Conservation (phyloP, 2,888 invertebrate genomes). For the Cactoblastis cactorum region DNA sequence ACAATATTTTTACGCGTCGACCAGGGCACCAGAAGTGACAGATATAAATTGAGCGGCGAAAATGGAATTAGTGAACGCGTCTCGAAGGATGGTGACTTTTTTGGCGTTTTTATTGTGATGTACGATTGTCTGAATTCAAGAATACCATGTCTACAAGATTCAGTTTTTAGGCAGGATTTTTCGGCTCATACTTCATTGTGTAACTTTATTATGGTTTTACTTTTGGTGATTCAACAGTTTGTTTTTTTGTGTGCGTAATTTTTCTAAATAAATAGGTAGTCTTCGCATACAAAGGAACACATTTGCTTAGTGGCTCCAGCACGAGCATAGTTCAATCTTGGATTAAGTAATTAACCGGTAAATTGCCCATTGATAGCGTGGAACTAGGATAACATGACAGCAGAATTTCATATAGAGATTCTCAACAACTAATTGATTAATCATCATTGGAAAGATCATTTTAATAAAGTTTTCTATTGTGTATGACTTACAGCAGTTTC, state of each 20-base stretch:
- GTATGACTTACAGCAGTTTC: too few relatives aligned
- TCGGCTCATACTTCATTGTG: neutral
- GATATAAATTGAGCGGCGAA: conserved; percentile 71
- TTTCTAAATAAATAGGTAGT: too few relatives aligned
- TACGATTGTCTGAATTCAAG: conserved; percentile 12
- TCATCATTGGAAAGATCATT: neutral
- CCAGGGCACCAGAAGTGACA: conserved; percentile 71
- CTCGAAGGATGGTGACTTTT: conserved; percentile 37
- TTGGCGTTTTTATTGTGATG: conserved; percentile 32
- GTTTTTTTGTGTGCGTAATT: too few relatives aligned
- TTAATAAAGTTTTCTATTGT: too few relatives aligned
- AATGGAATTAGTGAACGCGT: conserved; percentile 68
- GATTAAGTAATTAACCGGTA: conserved; percentile 37
- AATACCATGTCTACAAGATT: neutral
- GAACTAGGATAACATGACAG: neutral
- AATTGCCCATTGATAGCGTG: conserved; percentile 26
- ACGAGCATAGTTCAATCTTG: conserved; percentile 14
- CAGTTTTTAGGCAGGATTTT: neutral
- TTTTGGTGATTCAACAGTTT: too few relatives aligned
- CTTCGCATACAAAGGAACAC: neutral
- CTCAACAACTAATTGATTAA: neutral
- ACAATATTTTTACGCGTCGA: conserved; percentile 75
- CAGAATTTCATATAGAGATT: neutral
- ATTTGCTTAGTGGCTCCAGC: neutral
- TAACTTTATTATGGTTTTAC: too few relatives aligned